A percentile compares a stretch with the other conserved stretches of the same genome.
These are phyloP conservation scores for Cephus sareptanus DNA, from an alignment of 2,888 invertebrate species.

Conservation along the genomic window DNA sequence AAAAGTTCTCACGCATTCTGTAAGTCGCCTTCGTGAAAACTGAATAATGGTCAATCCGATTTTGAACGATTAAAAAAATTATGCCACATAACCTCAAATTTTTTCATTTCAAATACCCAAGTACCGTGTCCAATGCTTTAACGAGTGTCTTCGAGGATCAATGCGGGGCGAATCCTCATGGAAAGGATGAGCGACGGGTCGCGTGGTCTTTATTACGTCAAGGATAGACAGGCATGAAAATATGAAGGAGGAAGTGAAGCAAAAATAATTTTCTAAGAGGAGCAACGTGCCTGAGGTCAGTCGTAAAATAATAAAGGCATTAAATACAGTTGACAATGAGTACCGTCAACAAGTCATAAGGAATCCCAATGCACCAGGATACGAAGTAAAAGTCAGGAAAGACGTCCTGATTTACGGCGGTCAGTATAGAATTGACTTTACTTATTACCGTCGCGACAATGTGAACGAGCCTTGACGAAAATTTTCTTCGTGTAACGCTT, in stretches of 20 bases:
- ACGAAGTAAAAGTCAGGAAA: too few species aligned
- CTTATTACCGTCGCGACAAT: background rate
- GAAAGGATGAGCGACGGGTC: constrained; percentile 2
- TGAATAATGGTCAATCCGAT: too few species aligned
- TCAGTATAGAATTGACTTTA: background rate
- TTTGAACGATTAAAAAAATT: too few species aligned
- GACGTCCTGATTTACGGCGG: constrained; percentile 1
- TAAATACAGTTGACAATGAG: constrained; percentile 47
- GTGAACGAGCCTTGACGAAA: constrained; percentile 1
- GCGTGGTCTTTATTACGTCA: constrained; percentile 6
- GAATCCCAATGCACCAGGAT: constrained; percentile 39
- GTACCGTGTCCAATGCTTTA: background rate
- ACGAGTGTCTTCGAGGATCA: background rate
- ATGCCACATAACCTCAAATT: too few species aligned
- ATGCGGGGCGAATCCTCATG: background rate
- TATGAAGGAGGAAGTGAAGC: too few species aligned
- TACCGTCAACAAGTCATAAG: constrained; percentile 57
- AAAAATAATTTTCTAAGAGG: too few species aligned
- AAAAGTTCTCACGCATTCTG: too few species aligned
- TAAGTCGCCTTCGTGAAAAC: too few species aligned
- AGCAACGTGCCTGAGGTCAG: constrained; percentile 23
- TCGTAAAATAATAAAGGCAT: constrained; percentile 58
- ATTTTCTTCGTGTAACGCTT: background rate
- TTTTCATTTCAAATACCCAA: background rate
- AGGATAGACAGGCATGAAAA: too few species aligned